Percentiles rank a stretch among this genome's conserved stretches.
phyloP scores from a whole-genome alignment of 2,113 vertebrate species.

The Apaloderma vittatum region DNA sequence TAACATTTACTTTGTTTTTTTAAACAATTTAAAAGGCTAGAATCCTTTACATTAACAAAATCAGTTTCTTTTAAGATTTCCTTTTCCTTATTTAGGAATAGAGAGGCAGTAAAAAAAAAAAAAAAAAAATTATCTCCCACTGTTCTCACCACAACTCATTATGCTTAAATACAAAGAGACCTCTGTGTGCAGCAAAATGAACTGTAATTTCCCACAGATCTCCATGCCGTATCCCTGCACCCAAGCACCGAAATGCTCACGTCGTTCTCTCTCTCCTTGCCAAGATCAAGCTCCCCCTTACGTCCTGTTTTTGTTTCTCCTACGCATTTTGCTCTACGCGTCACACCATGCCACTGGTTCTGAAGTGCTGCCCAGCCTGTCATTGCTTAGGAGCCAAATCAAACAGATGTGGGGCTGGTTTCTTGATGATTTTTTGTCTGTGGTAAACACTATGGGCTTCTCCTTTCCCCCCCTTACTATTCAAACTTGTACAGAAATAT shows the following conservation, averaged over 20 bases:
- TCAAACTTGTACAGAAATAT: neutral
- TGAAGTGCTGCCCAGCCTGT: neutral
- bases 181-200: neutral
- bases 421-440: neutral
- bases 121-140: neutral
- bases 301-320: neutral
- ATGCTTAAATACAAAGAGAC: neutral
- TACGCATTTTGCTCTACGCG: rapidly evolving
- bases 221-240: neutral
- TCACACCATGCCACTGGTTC: rapidly evolving
- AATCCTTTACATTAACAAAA: neutral
- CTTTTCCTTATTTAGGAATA: neutral
- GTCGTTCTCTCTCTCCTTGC: neutral
- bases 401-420: neutral
- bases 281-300: neutral
- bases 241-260: neutral
- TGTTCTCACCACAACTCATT: neutral
- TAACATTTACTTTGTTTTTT: too few species aligned
- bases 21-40: neutral
- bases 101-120: neutral
- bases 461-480: neutral
- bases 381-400: neutral
- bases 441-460: neutral
- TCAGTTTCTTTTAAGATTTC: neutral
- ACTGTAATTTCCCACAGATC: neutral